Evolutionary conservation across 2,888 invertebrate genomes (phyloP), one percentile per base, ranked within the genome.

Genomic region (Branchipolynoe longqiensis): DNA sequence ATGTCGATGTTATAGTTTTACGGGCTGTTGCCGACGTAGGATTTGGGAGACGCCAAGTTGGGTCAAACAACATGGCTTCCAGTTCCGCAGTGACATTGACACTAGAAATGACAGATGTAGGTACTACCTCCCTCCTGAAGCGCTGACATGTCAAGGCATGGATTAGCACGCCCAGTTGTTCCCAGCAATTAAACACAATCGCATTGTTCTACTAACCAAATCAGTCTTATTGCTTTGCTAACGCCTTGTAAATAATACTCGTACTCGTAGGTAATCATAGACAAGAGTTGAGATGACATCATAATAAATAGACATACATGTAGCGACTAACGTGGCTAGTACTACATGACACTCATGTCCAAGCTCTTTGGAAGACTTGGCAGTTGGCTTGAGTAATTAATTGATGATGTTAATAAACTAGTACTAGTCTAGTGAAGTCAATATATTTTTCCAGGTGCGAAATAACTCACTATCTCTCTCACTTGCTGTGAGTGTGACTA

Each of bases 1-100:
- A 56, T 8, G 25, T n/a, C 8, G 48, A 48, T 48, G 18, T 18
- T 48, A 18, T 8, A 48, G 48, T 48, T 48, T 48, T 48, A 18
- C 18, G 48, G n/a, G 48, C 48, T 12, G 18, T 31, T 28, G 31
- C 31, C 28, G 14, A 28, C 28, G 62, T 62, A 14, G 22, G 31
- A 25, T 25, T 62, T 62, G 2, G 31, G 28, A 38, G 69, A 69
- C 69, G 69, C 69, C 69, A 69, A 69, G 36, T 69, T 69, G 36
- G 33, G 18, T 33, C 12, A 38, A 69, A 69, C 69, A 69, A 69
- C 69, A 78, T 78, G 78, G 78, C 78, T 78, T 78, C n/a, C n/a
- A n/a, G n/a, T n/a, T n/a, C 78, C 78, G 78, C 78, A 48, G 41
- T 78, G 78, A 78, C 78, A 78, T 78, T 78, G 78, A 78, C 78